Evolutionary conservation across 2,113 vertebrate genomes (phyloP).

Genomic region (Puma concolor): DNA sequence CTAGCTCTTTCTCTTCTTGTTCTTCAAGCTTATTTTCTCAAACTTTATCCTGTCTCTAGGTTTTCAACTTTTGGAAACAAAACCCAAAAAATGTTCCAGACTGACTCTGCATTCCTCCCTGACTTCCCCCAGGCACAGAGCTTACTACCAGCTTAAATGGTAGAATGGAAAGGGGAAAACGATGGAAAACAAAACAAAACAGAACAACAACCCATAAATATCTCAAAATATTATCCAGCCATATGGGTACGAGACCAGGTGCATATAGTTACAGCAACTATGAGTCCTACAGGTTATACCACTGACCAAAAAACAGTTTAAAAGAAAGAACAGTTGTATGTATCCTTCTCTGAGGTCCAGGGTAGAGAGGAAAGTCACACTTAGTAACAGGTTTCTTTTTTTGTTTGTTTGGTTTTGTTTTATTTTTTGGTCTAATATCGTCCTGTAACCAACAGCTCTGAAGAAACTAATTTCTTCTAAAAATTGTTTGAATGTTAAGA

Average conservation of each 20-base stretch:
- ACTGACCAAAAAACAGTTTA: background rate
- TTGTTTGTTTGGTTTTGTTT: background rate
- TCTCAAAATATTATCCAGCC: background rate
- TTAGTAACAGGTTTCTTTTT: background rate
- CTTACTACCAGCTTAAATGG: background rate
- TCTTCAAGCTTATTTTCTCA: slow-evolving; percentile 28
- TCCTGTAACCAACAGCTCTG: background rate
- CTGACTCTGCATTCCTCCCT: background rate
- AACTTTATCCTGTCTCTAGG: background rate
- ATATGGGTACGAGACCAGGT: background rate
- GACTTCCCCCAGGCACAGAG: background rate
- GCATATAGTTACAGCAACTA: background rate
- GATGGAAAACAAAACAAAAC: background rate
- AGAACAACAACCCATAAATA: background rate
- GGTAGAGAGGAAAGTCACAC: background rate
- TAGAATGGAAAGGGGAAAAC: background rate
- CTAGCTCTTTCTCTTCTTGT: background rate
- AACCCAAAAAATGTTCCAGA: background rate
- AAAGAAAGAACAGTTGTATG: background rate
- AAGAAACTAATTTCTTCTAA: background rate
- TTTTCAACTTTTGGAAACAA: background rate
- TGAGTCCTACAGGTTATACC: background rate
- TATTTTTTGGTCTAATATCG: background rate
- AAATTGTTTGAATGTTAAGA: slow-evolving; percentile 1
- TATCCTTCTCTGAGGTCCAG: background rate